These are phyloP conservation scores for Platypus cylindrus DNA, from an alignment of 2,888 invertebrate species.

Conservation along the genomic window DNA sequence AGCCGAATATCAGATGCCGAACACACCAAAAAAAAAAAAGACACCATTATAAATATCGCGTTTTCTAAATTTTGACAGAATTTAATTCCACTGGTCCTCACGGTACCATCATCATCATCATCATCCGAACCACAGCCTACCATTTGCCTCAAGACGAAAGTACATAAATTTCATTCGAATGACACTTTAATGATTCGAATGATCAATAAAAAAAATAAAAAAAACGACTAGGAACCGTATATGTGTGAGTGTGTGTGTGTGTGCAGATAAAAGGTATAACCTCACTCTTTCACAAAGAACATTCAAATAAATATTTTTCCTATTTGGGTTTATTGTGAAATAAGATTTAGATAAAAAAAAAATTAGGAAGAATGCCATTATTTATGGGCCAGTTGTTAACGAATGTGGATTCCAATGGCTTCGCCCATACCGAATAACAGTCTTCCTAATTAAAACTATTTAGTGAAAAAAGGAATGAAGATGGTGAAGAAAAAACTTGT, in stretches of 20 bases:
- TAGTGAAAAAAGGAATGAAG: slow-evolving; percentile 12
- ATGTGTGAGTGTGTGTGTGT: no score
- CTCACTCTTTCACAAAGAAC: background rate
- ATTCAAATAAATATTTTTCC: slow-evolving; percentile 5
- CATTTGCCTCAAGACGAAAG: slow-evolving; percentile 8
- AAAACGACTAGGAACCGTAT: slow-evolving; percentile 6
- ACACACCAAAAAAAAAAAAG: no score
- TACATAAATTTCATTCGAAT: slow-evolving; percentile 12
- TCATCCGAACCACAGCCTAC: background rate
- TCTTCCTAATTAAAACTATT: slow-evolving; percentile 15
- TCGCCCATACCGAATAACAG: slow-evolving; percentile 9
- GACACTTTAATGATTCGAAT: slow-evolving; percentile 12
- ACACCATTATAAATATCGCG: slow-evolving; percentile 11
- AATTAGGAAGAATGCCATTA: slow-evolving; percentile 16
- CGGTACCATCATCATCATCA: slow-evolving; percentile 5
- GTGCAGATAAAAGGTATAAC: slow-evolving; percentile 12
- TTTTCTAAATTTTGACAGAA: slow-evolving; percentile 14
- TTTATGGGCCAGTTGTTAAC: slow-evolving; percentile 13
- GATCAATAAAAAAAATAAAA: slow-evolving; percentile 16
- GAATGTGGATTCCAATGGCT: slow-evolving; percentile 10
- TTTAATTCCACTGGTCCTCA: slow-evolving; percentile 10
- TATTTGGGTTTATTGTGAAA: slow-evolving; percentile 10
- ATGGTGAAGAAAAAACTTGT: slow-evolving; percentile 13
- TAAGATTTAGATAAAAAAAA: slow-evolving; percentile 14
- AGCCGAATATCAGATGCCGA: slow-evolving; percentile 6